A percentile compares a stretch with the other conserved stretches of the same genome.
phyloP scores from a whole-genome alignment of 37 sponge, comb jelly and placozoan genomes.

The Halisarca cf. caerulea region DNA sequence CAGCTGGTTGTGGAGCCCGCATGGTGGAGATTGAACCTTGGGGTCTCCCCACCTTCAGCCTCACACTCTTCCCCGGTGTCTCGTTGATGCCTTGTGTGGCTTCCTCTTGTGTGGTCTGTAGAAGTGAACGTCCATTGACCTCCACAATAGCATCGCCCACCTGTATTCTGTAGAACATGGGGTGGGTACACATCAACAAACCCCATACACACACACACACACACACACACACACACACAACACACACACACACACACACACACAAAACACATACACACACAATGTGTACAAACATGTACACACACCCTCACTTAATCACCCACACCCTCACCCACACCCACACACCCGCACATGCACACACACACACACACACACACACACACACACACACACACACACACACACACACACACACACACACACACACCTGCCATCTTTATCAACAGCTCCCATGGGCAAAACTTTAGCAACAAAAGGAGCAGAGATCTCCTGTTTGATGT shows the following conservation, averaged over 20 bases:
- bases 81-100: neutral
- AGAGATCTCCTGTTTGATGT: neutral
- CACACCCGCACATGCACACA: too few relatives aligned
- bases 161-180: neutral
- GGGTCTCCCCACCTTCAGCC: conserved; percentile 1
- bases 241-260: too few relatives aligned
- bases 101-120: neutral
- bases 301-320: too few relatives aligned
- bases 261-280: too few relatives aligned
- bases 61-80: neutral
- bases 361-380: too few relatives aligned
- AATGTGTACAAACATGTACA: too few relatives aligned
- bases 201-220: neutral
- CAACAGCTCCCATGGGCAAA: conserved; percentile 13
- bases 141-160: neutral
- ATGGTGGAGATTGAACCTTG: neutral
- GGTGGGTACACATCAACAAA: neutral
- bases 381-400: too few relatives aligned
- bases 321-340: too few relatives aligned
- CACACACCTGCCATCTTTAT: conserved; percentile 7
- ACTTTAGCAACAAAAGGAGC: neutral
- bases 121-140: conserved; percentile 3
- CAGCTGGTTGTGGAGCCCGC: neutral
- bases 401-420: too few relatives aligned
- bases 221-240: conserved; percentile 19